These are phyloP conservation scores for Drosophila mimica DNA, from an alignment of 2,888 invertebrate species.

Conservation along the genomic window DNA sequence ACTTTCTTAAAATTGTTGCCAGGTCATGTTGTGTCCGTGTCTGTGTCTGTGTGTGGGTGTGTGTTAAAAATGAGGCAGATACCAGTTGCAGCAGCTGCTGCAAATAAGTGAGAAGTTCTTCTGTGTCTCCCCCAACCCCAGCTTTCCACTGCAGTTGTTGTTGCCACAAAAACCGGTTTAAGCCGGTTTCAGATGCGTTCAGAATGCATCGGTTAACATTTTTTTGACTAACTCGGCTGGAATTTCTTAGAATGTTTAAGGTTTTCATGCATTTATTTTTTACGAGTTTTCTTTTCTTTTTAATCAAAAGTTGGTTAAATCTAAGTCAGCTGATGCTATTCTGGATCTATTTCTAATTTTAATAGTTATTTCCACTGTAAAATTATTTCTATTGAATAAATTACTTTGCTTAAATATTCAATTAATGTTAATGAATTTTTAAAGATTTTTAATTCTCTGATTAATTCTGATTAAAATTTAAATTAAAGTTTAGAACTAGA, in stretches of 20 bases:
- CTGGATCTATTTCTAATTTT: not conserved
- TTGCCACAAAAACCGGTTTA: slow-evolving; percentile 22
- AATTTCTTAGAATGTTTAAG: not conserved
- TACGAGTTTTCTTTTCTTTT: not conserved
- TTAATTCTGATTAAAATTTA: not conserved
- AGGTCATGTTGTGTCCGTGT: slow-evolving; percentile 24
- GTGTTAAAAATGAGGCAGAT: slow-evolving; percentile 18
- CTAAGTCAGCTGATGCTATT: not conserved
- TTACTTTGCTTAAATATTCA: not conserved
- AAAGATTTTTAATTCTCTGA: not conserved
- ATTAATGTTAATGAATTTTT: not conserved
- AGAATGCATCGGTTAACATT: not conserved
- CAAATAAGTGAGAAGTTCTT: slow-evolving; percentile 5
- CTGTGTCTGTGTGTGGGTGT: slow-evolving; percentile 11
- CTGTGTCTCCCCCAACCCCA: not conserved
- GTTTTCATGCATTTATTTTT: not conserved
- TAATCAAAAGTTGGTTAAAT: not conserved
- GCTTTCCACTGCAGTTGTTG: not conserved
- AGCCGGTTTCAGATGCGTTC: not conserved
- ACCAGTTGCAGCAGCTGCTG: slow-evolving; percentile 25
- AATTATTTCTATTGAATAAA: not conserved
- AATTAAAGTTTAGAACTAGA: not conserved
- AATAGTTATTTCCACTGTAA: not conserved
- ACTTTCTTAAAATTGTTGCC: slow-evolving; percentile 47
- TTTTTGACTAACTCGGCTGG: not conserved